phyloP scores from a whole-genome alignment of 2,113 vertebrate species.

The Rhegmatorhina hoffmannsi region DNA sequence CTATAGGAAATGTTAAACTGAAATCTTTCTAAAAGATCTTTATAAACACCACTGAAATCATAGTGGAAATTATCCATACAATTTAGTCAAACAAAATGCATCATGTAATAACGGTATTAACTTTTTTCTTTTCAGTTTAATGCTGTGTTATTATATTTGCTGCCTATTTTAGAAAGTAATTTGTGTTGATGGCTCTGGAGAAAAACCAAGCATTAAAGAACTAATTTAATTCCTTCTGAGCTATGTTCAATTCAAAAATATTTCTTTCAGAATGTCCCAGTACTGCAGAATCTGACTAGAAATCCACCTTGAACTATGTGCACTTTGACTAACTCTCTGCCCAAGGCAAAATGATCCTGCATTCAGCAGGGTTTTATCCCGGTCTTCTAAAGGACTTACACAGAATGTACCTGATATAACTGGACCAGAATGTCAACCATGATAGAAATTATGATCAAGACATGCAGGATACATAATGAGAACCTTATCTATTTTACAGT shows the following conservation, averaged over 20 bases:
- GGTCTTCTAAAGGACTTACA: constrained; percentile 61
- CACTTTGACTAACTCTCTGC: constrained; percentile 60
- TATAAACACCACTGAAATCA: constrained; percentile 54
- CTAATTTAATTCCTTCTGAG: constrained; percentile 79
- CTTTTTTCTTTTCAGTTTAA: constrained; percentile 70
- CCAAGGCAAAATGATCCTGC: constrained; percentile 62
- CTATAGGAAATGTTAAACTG: constrained; percentile 13
- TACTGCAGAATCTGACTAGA: constrained; percentile 41
- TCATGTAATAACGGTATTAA: constrained; percentile 59
- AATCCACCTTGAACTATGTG: constrained; percentile 63
- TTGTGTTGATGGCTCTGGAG: constrained; percentile 78
- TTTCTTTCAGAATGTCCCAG: constrained; percentile 56
- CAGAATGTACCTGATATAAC: constrained; percentile 52
- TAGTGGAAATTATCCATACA: constrained; percentile 23
- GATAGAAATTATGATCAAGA: constrained; percentile 71
- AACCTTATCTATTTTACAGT: constrained; percentile 59
- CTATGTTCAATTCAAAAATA: constrained; percentile 61
- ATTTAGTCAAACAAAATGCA: constrained; percentile 63
- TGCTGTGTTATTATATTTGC: constrained; percentile 75
- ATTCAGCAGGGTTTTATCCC: constrained; percentile 64
- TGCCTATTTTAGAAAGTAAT: constrained; percentile 76
- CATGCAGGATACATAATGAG: constrained; percentile 58
- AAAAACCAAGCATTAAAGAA: constrained; percentile 77
- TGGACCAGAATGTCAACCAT: constrained; percentile 65
- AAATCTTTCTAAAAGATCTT: constrained; percentile 33